Evolutionary conservation across 2,888 invertebrate species (phyloP), one percentile per base, ranked within the genome.

Genomic region (Platycheirus rosarum): DNA sequence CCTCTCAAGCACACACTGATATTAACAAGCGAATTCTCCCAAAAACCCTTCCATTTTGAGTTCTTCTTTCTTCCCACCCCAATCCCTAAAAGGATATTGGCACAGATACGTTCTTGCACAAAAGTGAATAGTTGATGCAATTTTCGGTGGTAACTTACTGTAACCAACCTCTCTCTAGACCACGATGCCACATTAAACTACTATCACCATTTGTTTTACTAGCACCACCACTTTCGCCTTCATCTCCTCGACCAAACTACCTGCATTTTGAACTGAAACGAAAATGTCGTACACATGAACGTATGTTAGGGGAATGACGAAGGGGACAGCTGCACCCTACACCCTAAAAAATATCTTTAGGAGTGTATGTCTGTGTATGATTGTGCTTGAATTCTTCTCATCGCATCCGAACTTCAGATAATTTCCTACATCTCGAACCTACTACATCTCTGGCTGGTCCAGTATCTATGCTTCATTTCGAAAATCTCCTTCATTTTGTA

Each of bases 111-210:
- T 77, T 82, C 77, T 77, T 82, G 73, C 71, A 71, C 82, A 82
- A 82, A 82, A 82, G 73, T 82, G 77, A 82, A 82, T 82, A 73
- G 73, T 77, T 82, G 82, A 82, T 82, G 82, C 82, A 82, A 82
- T 82, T 82, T 73, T 77, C 73, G 77, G 71, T 71, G 77, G 82
- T 71, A 82, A 82, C 82, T 82, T 71, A 71, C 82, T 77, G 82
- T 73, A 82, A 77, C 82, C 82, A 77, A 77, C 55, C 76, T 82
- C 62, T 71, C 51, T 44, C n/a, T 70, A 23, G 13, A 26, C 77
- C 77, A 82, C 68, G 77, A 63, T 53, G 63, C 71, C 77, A 69
- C 68, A 77, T 77, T 73, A 82, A 55, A 53, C 76, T 53, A 82
- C 77, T 62, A 77, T 82, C 71, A 73, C 71, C 82, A 73, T 71